phyloP scores from a whole-genome alignment of 2,888 invertebrate species.

The Latheticus oryzae region DNA sequence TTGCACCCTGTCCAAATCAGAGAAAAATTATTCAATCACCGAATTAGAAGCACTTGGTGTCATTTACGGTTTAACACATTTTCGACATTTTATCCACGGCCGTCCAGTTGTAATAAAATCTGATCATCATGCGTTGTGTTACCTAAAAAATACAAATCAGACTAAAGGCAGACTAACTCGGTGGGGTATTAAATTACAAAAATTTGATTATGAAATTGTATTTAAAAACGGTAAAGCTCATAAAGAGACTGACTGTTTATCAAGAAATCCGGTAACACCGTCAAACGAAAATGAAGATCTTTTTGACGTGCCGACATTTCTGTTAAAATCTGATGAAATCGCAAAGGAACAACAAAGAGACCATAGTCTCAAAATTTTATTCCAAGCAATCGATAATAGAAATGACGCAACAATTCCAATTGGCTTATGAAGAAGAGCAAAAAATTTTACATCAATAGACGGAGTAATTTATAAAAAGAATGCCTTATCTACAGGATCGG shows the following conservation, averaged over 20 bases:
- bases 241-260: conserved; percentile 40
- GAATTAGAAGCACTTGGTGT: conserved; percentile 42
- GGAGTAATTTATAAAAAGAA: conserved; percentile 43
- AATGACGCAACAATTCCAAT: conserved; percentile 20
- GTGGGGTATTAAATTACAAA: conserved; percentile 23
- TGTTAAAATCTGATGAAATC: conserved; percentile 34
- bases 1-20: conserved; percentile 43
- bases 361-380: conserved; percentile 18
- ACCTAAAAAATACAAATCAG: conserved; percentile 19
- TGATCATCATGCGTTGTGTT: conserved; percentile 36
- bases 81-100: conserved; percentile 44
- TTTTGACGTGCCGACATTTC: conserved; percentile 37
- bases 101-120: conserved; percentile 38
- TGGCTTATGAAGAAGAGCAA: conserved; percentile 40
- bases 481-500: conserved; percentile 15
- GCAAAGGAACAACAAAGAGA: conserved; percentile 32
- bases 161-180: conserved; percentile 10
- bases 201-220: conserved; percentile 31
- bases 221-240: conserved; percentile 35
- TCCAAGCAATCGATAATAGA: conserved; percentile 34
- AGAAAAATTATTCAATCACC: conserved; percentile 44
- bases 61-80: conserved; percentile 40
- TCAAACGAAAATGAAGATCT: conserved; percentile 15
- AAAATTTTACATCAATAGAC: conserved; percentile 37
- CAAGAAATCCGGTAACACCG: conserved; percentile 38